A percentile compares a stretch with the other conserved stretches of the same genome.
Evolutionary conservation across 2,888 invertebrate species (phyloP).

Genomic region (Mesorhabditis spiculigera): DNA sequence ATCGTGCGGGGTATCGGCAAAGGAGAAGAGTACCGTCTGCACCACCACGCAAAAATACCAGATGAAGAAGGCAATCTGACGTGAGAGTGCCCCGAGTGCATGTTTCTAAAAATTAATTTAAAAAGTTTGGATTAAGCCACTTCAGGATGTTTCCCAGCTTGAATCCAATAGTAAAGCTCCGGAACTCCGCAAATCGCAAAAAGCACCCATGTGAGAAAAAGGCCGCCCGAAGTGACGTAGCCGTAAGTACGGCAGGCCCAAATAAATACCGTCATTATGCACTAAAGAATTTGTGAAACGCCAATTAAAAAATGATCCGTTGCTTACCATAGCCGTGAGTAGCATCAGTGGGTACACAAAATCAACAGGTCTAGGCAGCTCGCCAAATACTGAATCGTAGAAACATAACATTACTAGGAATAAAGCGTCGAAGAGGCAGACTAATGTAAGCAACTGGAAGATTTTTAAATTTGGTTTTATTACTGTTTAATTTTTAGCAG

Average conservation of each 20-base stretch:
- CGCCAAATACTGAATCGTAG: too few species aligned
- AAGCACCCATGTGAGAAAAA: conserved; percentile 86
- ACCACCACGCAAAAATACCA: conserved; percentile 41
- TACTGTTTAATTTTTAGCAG: too few species aligned
- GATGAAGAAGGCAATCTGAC: conserved; percentile 32
- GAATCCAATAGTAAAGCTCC: conserved; percentile 51
- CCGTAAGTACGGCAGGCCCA: conserved; percentile 80
- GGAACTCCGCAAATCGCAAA: conserved; percentile 71
- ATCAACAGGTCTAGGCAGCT: conserved; percentile 26
- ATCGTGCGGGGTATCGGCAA: conserved; percentile 36
- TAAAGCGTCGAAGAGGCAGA: too few species aligned
- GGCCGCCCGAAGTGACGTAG: conserved; percentile 77
- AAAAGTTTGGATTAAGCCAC: conserved; percentile 11
- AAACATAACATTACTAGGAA: too few species aligned
- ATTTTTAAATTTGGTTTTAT: too few species aligned
- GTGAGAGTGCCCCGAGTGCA: conserved; percentile 20
- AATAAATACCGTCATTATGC: conserved; percentile 64
- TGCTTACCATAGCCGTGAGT: conserved; percentile 45
- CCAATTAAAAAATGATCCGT: too few species aligned
- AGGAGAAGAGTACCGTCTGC: conserved; percentile 49
- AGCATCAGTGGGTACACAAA: conserved; percentile 54
- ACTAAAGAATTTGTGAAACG: conserved; percentile 23
- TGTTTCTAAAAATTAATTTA: conserved; percentile 17
- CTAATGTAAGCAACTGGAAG: too few species aligned
- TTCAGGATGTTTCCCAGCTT: conserved; percentile 8